These are phyloP conservation scores for Netelia inedita DNA, from an alignment of 2,888 invertebrate genomes.

Conservation along the genomic window DNA sequence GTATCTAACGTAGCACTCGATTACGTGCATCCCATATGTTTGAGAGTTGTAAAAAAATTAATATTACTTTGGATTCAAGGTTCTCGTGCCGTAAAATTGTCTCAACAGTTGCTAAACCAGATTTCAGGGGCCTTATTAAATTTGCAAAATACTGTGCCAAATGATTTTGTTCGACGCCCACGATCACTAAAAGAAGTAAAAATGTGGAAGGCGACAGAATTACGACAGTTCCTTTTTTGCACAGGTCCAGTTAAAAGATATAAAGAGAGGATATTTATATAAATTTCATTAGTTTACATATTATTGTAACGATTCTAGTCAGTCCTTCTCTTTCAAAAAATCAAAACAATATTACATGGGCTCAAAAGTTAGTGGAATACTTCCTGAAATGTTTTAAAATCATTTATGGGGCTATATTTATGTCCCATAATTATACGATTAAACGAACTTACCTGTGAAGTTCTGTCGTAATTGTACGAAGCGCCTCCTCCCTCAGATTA, in stretches of 20 bases:
- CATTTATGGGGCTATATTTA: conserved; percentile 40
- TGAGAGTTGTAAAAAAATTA: conserved; percentile 64
- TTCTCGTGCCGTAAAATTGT: background rate
- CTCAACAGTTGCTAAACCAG: background rate
- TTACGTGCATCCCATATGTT: conserved; percentile 68
- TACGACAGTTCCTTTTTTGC: conserved; percentile 46
- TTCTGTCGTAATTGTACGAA: background rate
- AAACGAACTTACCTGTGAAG: too few relatives aligned
- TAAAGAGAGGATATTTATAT: conserved; percentile 1
- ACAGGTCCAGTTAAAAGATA: conserved; percentile 29
- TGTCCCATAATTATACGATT: conserved; percentile 75
- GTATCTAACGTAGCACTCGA: conserved; percentile 64
- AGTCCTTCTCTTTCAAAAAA: conserved; percentile 22
- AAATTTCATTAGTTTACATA: conserved; percentile 35
- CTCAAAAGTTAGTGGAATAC: conserved; percentile 21
- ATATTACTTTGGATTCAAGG: conserved; percentile 46
- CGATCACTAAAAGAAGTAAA: conserved; percentile 13
- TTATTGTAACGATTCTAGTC: conserved; percentile 38
- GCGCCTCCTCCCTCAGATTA: too few relatives aligned
- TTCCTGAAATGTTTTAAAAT: conserved; percentile 10
- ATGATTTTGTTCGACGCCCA: conserved; percentile 41
- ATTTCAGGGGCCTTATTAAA: background rate
- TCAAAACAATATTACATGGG: conserved; percentile 49
- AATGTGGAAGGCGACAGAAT: conserved; percentile 49
- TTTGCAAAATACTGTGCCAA: conserved; percentile 2